Evolutionary conservation across 2,113 vertebrate genomes (phyloP).

Genomic region (Gallinago jamesoni): DNA sequence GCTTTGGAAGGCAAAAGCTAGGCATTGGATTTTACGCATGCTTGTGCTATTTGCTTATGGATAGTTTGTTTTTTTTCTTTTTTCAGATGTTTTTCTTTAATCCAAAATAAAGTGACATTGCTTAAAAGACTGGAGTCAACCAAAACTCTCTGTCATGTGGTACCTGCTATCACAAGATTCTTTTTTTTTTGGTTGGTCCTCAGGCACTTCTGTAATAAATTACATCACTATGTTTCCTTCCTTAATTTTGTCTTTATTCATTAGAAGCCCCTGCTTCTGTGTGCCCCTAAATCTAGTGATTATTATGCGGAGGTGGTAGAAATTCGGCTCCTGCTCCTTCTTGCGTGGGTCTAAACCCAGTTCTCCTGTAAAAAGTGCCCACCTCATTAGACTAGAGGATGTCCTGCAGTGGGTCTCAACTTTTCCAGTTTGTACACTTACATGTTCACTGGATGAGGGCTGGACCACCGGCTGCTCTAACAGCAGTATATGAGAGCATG

Average conservation of each 20-base stretch:
- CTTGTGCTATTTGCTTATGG: background rate
- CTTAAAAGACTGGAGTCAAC: background rate
- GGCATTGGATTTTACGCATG: background rate
- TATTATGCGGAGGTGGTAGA: background rate
- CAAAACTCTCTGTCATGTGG: background rate
- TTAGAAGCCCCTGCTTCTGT: background rate
- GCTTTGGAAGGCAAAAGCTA: background rate
- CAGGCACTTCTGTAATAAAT: background rate
- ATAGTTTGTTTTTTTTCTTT: background rate
- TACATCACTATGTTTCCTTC: background rate
- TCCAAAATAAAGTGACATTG: background rate
- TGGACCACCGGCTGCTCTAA: background rate
- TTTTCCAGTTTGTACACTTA: background rate
- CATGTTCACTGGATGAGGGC: background rate
- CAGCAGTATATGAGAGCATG: background rate
- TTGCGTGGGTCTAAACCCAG: background rate
- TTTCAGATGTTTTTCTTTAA: background rate
- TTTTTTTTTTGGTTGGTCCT: background rate
- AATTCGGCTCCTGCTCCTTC: background rate
- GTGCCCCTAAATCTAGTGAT: background rate
- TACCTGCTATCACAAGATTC: background rate
- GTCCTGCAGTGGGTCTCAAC: background rate
- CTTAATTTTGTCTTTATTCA: background rate
- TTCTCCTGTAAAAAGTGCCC: background rate
- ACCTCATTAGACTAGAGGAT: background rate